These are phyloP conservation scores for Leucoraja ocellata DNA, from an alignment of 2,797 vertebrate genomes.

Conservation along the genomic window DNA sequence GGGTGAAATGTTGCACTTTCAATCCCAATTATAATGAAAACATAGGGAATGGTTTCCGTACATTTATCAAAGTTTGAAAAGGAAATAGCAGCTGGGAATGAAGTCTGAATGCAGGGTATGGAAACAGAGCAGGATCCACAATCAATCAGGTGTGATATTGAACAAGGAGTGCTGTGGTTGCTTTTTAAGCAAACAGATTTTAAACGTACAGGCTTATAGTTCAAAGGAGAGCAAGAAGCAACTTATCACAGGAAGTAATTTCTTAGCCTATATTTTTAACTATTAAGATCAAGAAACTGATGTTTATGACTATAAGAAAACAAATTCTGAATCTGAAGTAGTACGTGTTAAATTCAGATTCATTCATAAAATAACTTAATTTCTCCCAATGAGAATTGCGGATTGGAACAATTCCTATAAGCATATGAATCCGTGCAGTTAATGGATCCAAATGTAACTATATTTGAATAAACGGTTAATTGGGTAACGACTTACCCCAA, in stretches of 20 bases:
- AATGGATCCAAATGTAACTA: background rate
- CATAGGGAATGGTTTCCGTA: background rate
- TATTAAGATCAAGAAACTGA: background rate
- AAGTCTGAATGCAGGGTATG: background rate
- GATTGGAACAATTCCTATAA: background rate
- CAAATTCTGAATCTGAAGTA: background rate
- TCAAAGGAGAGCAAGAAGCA: background rate
- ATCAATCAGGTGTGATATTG: background rate
- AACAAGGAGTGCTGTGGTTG: background rate
- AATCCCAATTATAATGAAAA: background rate
- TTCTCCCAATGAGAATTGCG: background rate
- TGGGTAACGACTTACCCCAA: slow-evolving; percentile 70
- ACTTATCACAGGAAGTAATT: background rate
- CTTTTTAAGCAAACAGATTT: background rate
- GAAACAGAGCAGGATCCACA: background rate
- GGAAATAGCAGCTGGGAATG: background rate
- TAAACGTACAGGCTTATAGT: background rate
- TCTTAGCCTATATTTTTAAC: background rate
- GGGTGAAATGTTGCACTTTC: background rate
- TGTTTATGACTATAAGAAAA: background rate
- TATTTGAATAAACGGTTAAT: background rate
- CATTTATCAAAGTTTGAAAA: background rate
- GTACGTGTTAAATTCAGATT: background rate
- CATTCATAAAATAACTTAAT: background rate
- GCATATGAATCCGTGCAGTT: background rate